A percentile compares a stretch with the other conserved stretches of the same genome.
phyloP scores from a whole-genome alignment of 2,888 invertebrate genomes.

The Drosophila engyochracea region DNA sequence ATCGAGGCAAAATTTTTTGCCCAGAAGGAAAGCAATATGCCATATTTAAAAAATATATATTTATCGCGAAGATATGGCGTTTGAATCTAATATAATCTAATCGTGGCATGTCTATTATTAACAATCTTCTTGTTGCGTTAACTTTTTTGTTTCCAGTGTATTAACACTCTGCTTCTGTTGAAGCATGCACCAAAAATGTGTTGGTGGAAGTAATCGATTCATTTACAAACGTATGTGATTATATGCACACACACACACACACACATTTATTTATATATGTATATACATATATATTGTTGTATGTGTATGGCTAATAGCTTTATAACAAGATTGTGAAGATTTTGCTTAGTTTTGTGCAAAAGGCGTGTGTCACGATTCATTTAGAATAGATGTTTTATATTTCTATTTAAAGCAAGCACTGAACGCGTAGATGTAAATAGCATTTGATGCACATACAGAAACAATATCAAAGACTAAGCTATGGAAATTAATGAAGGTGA shows the following conservation, averaged over 20 bases:
- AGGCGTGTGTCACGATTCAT: conserved; percentile 37
- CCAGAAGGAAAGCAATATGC: neutral
- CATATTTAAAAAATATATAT: neutral
- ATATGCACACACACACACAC: neutral
- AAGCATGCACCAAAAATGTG: conserved; percentile 52
- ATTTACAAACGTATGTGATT: conserved; percentile 20
- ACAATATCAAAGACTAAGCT: conserved; percentile 9
- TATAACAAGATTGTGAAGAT: conserved; percentile 40
- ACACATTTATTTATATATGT: neutral
- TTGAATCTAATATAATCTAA: neutral
- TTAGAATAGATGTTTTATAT: conserved; percentile 18
- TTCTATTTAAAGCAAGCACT: conserved; percentile 30
- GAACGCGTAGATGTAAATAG: conserved; percentile 46
- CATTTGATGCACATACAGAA: conserved; percentile 19
- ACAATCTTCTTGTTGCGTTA: neutral
- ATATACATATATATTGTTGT: too few species aligned
- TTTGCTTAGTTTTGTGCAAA: conserved; percentile 5
- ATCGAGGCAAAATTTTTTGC: neutral
- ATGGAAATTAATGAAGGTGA: conserved; percentile 42
- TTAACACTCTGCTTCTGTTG: conserved; percentile 28
- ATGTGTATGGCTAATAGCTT: conserved; percentile 31
- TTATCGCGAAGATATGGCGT: neutral
- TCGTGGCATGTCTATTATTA: neutral
- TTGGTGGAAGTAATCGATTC: conserved; percentile 57
- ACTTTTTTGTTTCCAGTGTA: conserved; percentile 21